phyloP scores from a whole-genome alignment of 2,797 vertebrate species.

The Dermochelys coriacea region DNA sequence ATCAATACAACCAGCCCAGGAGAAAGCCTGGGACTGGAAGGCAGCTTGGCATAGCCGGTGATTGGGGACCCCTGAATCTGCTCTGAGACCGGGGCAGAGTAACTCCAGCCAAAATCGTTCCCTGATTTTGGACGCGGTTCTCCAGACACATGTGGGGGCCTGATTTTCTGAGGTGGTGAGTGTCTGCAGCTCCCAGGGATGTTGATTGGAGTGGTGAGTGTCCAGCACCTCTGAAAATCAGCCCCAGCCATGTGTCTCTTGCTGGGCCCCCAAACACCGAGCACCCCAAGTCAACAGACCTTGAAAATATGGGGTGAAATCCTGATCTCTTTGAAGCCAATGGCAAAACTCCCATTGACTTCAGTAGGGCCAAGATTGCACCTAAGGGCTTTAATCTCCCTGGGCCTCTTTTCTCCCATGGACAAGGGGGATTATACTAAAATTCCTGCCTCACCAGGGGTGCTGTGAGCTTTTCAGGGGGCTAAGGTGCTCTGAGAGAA shows the following conservation, averaged over 20 bases:
- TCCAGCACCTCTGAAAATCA: not conserved
- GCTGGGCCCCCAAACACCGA: not conserved
- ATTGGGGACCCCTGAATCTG: not conserved
- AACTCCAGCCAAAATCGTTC: not conserved
- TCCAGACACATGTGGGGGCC: not conserved
- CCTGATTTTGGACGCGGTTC: not conserved
- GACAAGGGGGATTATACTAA: constrained; percentile 58
- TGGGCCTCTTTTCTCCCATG: not conserved
- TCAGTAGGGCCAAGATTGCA: not conserved
- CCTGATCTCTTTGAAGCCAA: not conserved
- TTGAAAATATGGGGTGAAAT: not conserved
- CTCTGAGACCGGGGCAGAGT: not conserved
- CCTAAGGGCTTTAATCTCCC: constrained; percentile 15
- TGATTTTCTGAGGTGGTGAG: not conserved
- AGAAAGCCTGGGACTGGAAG: not conserved
- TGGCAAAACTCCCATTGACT: not conserved
- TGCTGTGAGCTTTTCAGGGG: constrained; percentile 45
- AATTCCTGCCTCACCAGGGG: constrained; percentile 60
- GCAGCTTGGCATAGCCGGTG: not conserved
- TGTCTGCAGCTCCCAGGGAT: not conserved
- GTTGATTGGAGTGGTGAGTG: not conserved
- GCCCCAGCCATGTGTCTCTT: not conserved
- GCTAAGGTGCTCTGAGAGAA: not conserved
- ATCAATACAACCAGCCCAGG: not conserved
- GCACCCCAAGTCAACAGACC: not conserved